Evolutionary conservation across 2,113 vertebrate genomes (phyloP).

Genomic region (Ophthalmolycus amberensis): DNA sequence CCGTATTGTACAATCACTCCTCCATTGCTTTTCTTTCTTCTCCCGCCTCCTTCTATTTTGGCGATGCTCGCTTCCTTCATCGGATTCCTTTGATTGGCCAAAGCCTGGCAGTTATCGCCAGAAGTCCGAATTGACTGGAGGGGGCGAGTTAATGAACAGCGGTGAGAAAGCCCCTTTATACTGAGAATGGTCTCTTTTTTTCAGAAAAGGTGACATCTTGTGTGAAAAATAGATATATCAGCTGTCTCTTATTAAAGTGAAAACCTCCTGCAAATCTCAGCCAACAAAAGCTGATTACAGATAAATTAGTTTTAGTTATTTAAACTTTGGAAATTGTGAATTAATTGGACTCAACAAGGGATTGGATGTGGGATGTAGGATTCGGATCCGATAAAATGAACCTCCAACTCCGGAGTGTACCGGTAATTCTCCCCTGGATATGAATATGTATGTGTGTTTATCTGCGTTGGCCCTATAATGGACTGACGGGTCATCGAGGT

Average conservation of each 20-base stretch:
- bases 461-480: constrained; percentile 16
- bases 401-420: background rate
- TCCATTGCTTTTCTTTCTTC: background rate
- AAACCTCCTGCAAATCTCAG: background rate
- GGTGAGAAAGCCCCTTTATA: background rate
- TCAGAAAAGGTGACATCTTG: background rate
- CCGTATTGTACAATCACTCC: background rate
- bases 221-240: background rate
- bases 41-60: background rate
- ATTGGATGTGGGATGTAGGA: constrained; percentile 13
- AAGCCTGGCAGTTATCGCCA: background rate
- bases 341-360: constrained; percentile 16
- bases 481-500: constrained; percentile 42
- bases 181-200: background rate
- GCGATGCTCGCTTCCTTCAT: background rate
- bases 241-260: background rate
- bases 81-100: background rate
- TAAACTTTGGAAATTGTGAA: constrained; percentile 10
- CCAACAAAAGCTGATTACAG: background rate
- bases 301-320: background rate
- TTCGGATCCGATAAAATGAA: constrained; percentile 18
- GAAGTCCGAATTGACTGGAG: background rate
- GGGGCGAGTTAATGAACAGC: background rate
- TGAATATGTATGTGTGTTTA: constrained; percentile 35
- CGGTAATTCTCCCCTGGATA: background rate